Percentiles rank a stretch among this genome's conserved stretches.
Conservation (phyloP, 1,140 invertebrate species). For the Asbolus verrucosus region DNA sequence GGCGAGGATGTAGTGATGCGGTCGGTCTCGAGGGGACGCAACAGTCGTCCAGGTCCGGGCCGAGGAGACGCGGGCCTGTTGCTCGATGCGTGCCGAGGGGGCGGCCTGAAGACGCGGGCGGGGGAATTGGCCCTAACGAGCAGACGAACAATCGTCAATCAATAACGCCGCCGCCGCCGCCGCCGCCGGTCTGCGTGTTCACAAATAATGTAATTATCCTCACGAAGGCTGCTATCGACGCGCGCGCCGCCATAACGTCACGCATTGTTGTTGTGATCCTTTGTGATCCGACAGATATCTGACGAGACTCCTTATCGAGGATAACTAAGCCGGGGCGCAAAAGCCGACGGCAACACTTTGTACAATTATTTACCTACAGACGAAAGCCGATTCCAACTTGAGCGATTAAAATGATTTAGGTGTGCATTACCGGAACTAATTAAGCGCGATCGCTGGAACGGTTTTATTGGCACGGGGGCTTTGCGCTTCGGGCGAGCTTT, state of each 20-base stretch:
- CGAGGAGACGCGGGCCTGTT: background rate
- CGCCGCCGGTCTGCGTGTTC: constrained; percentile 48
- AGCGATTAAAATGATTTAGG: constrained; percentile 21
- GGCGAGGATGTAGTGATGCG: constrained; percentile 42
- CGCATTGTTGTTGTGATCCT: constrained; percentile 44
- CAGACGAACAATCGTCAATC: constrained; percentile 58
- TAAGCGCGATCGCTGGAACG: constrained; percentile 13
- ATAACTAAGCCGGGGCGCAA: too few relatives aligned
- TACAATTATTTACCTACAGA: too few relatives aligned
- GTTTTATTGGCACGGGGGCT: constrained; percentile 1
- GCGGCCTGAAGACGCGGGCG: constrained; percentile 51
- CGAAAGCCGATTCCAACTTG: background rate
- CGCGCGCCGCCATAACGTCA: constrained; percentile 32
- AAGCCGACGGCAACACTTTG: too few relatives aligned
- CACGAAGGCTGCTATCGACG: constrained; percentile 43
- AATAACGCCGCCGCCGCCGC: constrained; percentile 45
- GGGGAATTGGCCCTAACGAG: constrained; percentile 55
- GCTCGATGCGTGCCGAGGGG: constrained; percentile 44
- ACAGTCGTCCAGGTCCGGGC: constrained; percentile 32
- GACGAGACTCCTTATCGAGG: constrained; percentile 9
- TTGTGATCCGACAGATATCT: constrained; percentile 12
- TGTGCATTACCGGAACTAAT: constrained; percentile 10
- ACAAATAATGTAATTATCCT: constrained; percentile 55
- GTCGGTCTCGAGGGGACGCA: constrained; percentile 43
- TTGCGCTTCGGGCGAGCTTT: too few relatives aligned